Evolutionary conservation across 1,140 invertebrate genomes (phyloP).

Genomic region (Drosophila santomea): DNA sequence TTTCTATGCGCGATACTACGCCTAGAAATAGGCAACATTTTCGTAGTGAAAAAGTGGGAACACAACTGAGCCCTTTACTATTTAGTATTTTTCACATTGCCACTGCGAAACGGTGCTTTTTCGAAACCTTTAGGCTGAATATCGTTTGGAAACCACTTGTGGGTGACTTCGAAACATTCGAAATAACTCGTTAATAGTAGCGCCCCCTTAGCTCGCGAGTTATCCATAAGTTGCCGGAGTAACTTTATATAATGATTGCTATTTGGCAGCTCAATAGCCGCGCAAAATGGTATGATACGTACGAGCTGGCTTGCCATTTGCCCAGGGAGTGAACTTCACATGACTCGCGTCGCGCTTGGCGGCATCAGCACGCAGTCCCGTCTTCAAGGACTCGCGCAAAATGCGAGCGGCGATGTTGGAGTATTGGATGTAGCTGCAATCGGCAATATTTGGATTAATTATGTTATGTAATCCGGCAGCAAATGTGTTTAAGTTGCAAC

Average conservation of each 20-base stretch:
- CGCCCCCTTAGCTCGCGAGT: neutral
- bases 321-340: constrained; percentile 93
- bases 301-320: constrained; percentile 93
- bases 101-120: neutral
- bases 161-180: neutral
- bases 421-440: constrained; percentile 95
- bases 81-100: no score
- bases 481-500: constrained; percentile 16
- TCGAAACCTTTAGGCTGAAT: neutral
- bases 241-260: constrained; percentile 28
- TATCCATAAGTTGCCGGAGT: neutral
- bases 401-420: constrained; percentile 94
- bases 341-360: constrained; percentile 90
- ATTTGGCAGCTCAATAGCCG: constrained; percentile 1
- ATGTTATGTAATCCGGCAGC: constrained; percentile 48
- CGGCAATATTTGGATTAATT: constrained; percentile 41
- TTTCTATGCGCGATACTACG: neutral
- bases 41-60: no score
- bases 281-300: constrained; percentile 85
- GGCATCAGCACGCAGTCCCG: constrained; percentile 90
- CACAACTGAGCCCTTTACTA: no score
- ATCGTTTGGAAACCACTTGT: no score
- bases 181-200: neutral
- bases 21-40: neutral
- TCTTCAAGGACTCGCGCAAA: constrained; percentile 91